Conservation (phyloP, 2,888 invertebrate species). For the Macaria notata region DNA sequence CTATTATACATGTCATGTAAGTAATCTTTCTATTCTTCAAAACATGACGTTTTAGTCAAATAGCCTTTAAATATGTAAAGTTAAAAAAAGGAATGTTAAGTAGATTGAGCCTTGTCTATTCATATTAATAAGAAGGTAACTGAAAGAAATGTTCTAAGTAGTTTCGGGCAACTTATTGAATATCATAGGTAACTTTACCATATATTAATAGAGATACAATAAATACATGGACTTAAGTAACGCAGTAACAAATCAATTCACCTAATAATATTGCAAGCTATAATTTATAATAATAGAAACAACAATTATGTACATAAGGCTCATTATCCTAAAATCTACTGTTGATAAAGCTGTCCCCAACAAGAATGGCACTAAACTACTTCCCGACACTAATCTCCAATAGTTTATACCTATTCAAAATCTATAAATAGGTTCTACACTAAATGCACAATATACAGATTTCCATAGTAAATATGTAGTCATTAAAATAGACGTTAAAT, state of each 20-base stretch:
- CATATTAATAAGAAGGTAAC: too few species aligned
- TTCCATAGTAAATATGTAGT: slow-evolving; percentile 55
- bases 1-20: too few species aligned
- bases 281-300: slow-evolving; percentile 43
- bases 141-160: too few species aligned
- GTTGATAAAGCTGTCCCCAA: slow-evolving; percentile 87
- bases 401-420: slow-evolving; percentile 41
- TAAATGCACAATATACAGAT: slow-evolving; percentile 75
- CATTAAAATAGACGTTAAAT: slow-evolving; percentile 64
- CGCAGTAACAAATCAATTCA: slow-evolving; percentile 12
- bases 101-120: too few species aligned
- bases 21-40: too few species aligned
- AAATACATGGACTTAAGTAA: too few species aligned
- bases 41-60: too few species aligned
- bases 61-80: too few species aligned
- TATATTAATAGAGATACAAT: too few species aligned
- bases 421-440: slow-evolving; percentile 50
- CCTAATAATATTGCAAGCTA: slow-evolving; percentile 49
- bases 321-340: slow-evolving; percentile 66
- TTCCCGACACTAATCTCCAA: slow-evolving; percentile 39
- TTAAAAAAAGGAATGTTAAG: too few species aligned
- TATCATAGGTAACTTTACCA: not conserved
- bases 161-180: not conserved
- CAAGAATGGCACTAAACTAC: slow-evolving; percentile 65
- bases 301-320: slow-evolving; percentile 61